Conservation (phyloP, 2,888 invertebrate genomes). For the Pemphredon lugubris region DNA sequence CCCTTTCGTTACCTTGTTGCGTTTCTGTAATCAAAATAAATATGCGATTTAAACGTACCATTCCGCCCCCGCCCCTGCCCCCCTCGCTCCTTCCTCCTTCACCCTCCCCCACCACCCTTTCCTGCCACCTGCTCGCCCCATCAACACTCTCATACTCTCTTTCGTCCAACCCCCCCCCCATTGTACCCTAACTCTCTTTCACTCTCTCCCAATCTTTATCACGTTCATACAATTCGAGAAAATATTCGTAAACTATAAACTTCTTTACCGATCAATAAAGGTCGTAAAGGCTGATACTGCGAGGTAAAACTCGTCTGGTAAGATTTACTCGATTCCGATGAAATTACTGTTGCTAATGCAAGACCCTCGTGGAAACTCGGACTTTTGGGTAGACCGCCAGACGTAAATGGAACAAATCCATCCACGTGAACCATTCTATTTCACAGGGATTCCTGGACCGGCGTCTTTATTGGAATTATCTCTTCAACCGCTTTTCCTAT, state of each 20-base stretch:
- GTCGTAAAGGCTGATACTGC: constrained; percentile 76
- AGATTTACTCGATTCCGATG: constrained; percentile 69
- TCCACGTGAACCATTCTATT: constrained; percentile 77
- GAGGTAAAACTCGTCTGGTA: constrained; percentile 70
- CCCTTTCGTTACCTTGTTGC: constrained; percentile 90
- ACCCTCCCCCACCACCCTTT: no score
- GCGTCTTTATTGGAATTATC: constrained; percentile 17
- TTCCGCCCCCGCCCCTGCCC: no score
- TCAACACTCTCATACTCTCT: no score
- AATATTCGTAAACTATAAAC: no score
- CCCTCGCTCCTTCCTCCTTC: no score
- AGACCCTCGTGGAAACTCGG: constrained; percentile 94
- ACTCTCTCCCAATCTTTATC: no score
- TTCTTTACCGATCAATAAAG: constrained; percentile 76
- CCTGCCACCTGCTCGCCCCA: no score
- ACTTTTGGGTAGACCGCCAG: constrained; percentile 90
- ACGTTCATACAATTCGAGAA: no score
- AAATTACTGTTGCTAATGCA: constrained; percentile 86
- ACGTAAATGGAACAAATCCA: constrained; percentile 74
- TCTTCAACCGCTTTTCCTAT: background rate
- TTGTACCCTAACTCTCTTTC: no score
- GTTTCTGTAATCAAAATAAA: constrained; percentile 84
- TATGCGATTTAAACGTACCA: no score
- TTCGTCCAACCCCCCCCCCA: no score
- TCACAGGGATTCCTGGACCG: background rate